phyloP scores from a whole-genome alignment of 2,113 vertebrate genomes.

The Psammodynastes pulverulentus region DNA sequence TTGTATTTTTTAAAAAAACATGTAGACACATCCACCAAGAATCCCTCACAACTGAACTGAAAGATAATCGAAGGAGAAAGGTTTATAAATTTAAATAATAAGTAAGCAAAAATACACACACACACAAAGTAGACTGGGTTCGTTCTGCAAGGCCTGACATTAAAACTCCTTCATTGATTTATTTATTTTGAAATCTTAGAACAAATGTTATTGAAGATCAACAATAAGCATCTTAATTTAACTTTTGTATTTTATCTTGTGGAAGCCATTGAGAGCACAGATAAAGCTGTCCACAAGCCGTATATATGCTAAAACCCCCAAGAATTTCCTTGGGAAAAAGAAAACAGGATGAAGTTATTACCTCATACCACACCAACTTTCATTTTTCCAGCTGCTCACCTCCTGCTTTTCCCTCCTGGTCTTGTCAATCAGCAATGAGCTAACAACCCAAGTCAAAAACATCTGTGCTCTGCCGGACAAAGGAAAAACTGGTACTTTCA shows the following conservation, averaged over 20 bases:
- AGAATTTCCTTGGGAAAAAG: constrained; percentile 21
- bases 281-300: background rate
- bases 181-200: background rate
- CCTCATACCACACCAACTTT: constrained; percentile 19
- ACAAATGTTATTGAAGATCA: background rate
- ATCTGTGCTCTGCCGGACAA: constrained; percentile 20
- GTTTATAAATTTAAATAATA: background rate
- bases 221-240: background rate
- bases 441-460: constrained; percentile 14
- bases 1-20: background rate
- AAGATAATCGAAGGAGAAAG: background rate
- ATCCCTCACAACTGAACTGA: background rate
- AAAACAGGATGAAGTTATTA: constrained; percentile 17
- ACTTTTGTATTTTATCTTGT: background rate
- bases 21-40: background rate
- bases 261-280: background rate
- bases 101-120: background rate
- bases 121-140: too few species aligned
- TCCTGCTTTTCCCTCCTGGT: constrained; percentile 17
- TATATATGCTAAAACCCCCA: background rate
- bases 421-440: constrained; percentile 23
- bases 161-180: background rate
- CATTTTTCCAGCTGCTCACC: constrained; percentile 28
- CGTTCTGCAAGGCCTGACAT: background rate
- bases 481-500: constrained; percentile 1